Base-by-base conservation (phyloP, 2,113 vertebrate genomes). In the Mastomys coucha region DNA sequence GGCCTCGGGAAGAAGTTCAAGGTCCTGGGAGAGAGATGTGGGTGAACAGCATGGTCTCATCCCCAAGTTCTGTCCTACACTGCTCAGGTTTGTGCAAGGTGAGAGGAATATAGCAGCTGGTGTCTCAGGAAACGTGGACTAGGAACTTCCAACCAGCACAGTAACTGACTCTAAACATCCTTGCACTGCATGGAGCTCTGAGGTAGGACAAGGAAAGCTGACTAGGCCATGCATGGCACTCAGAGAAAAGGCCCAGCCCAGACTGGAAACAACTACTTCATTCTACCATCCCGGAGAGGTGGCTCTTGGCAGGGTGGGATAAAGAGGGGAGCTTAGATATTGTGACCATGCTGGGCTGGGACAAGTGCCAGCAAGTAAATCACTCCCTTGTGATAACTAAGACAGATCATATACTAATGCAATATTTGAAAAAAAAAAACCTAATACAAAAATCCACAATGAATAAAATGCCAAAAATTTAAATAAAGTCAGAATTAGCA, bases 181-280 rank as follows among this genome's bases (percentile, higher is more conserved):
- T 6, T 20, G 45, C 31, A 22, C 45, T 87, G 36, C 9, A 24
- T 0, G 9, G 16, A 26, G 42, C 45, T 10, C 36, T 0, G 8
- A 36, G 63, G 39, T 6, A 6, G 5, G 31, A 42, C 39, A 8
- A 7, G 3, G 12, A 36, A 39, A 65, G 39, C 5, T 9, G 7
- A 11, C 1, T 0, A 33, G 36, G 26, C 72, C 51, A 10, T 2
- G 14, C 13, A 26, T 12, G 7, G 31, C 63, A 3, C 2, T 2
- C 0, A 45, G 70, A 51, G 53, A 39, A 65, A 33, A 11, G 77
- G 82, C n/a, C 1, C 11, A 19, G 33, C 31, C 17, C 42, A 39
- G 75, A n/a, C 28, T 5, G 12, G 24, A 16, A 33, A 56, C 49
- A 63, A 75, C 31, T 31, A 4, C 28, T 39, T 77, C 31, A 51